Base-by-base conservation (phyloP, 2,113 vertebrate genomes). In the Sialia sialis region DNA sequence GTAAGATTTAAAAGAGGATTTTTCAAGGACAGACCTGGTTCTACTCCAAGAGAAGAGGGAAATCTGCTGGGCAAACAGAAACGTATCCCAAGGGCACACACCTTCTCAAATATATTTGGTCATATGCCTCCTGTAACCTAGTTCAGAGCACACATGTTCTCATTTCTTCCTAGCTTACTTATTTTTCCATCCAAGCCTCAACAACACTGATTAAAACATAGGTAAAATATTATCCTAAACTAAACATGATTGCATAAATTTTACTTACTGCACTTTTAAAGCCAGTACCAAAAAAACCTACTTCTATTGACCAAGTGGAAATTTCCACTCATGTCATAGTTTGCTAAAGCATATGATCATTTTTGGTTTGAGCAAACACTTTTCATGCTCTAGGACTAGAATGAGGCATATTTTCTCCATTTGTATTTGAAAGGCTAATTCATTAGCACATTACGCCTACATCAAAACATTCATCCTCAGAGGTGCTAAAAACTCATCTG, bases 401-500 rank as follows among this genome's bases (percentile, higher is more conserved):
- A 89, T 19, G 58, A 91, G 54, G 32, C 69, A 85, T 51, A 87
- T 92, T 91, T 82, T 43, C 72, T 94, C 75, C 43, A 70, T 95
- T 91, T 85, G 70, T 94, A 95, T 95, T 89, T 96, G 91, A 97
- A 94, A 97, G 84, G 89, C 74, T 96, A 95, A 93, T 95, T 96
- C 91, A 97, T 96, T 96, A 95, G 78, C 95, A 96, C 95, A 69
- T 97, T 94, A 95, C 38, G 8, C 94, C 95, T 69, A 96, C 95
- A 95, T 95, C 84, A 95, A 96, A 95, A 95, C 55, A 66, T 82
- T 91, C 70, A 80, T 93, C 54, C 59, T 95, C 9, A 4, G 89
- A 94, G 87, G 75, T 95, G 87, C 19, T 94, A 94, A 91, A 82
- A 95, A 85, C 93, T 94, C 95, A 94, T 93, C 91, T 89, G 81